Percentiles rank a stretch among this genome's conserved stretches.
Evolutionary conservation across 2,888 invertebrate species (phyloP).

Genomic region (Heliconius erato): DNA sequence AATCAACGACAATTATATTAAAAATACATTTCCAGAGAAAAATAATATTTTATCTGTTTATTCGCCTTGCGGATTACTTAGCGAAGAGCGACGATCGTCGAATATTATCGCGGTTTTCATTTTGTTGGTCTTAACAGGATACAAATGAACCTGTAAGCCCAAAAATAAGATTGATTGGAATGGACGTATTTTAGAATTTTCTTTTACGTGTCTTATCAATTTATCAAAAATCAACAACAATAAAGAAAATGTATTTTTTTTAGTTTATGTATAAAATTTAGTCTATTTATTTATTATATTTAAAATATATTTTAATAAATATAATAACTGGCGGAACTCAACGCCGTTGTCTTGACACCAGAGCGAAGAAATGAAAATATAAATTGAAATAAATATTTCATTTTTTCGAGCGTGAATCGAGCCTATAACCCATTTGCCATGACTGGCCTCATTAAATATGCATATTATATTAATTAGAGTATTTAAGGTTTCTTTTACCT

Average conservation of each 20-base stretch:
- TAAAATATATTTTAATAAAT: too few relatives aligned
- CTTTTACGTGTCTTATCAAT: neutral
- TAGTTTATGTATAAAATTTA: neutral
- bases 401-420: too few relatives aligned
- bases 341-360: too few relatives aligned
- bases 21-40: neutral
- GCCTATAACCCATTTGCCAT: too few relatives aligned
- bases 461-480: neutral
- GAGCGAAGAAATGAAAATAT: too few relatives aligned
- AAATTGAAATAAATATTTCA: too few relatives aligned
- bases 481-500: constrained; percentile 57
- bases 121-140: neutral
- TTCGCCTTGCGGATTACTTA: constrained; percentile 4
- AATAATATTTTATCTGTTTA: neutral
- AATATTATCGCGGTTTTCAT: constrained; percentile 2
- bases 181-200: neutral
- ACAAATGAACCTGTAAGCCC: constrained; percentile 13
- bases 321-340: too few relatives aligned
- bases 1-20: neutral
- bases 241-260: neutral
- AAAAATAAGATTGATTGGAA: constrained; percentile 19
- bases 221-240: neutral
- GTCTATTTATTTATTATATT: too few relatives aligned
- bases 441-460: too few relatives aligned
- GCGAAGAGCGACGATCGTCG: neutral